These are phyloP conservation scores for Drosophila kohkoa DNA, from an alignment of 1,140 invertebrate species.

Conservation along the genomic window DNA sequence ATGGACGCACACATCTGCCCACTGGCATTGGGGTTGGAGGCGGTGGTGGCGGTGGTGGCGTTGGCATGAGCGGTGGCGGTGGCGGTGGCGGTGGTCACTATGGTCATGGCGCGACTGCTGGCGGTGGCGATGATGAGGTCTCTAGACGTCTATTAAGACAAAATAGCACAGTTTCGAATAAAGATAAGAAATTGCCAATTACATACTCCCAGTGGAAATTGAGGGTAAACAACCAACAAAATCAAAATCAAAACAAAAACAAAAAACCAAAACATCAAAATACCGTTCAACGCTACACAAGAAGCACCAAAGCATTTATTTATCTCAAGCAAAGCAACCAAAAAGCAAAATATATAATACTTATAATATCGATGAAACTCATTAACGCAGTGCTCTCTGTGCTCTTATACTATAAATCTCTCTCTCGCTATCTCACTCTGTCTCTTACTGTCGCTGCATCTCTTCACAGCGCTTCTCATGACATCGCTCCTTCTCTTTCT, in stretches of 20 bases:
- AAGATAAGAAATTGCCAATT: slow-evolving; percentile 85
- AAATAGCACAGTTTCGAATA: slow-evolving; percentile 83
- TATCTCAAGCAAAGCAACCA: slow-evolving; percentile 30
- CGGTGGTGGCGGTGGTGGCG: no score
- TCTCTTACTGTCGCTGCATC: slow-evolving; percentile 17
- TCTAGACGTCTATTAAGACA: slow-evolving; percentile 84
- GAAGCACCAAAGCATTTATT: slow-evolving; percentile 19
- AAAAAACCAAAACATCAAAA: slow-evolving; percentile 3
- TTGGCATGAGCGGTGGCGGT: not conserved
- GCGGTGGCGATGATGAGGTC: slow-evolving; percentile 79
- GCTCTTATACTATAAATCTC: slow-evolving; percentile 13
- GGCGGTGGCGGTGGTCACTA: not conserved
- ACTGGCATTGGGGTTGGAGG: slow-evolving; percentile 58
- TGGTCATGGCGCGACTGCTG: slow-evolving; percentile 14
- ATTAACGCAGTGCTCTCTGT: slow-evolving; percentile 11
- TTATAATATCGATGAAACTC: slow-evolving; percentile 22
- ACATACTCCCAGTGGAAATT: slow-evolving; percentile 85
- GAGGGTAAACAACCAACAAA: slow-evolving; percentile 77
- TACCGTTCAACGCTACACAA: slow-evolving; percentile 29
- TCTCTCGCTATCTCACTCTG: slow-evolving; percentile 22
- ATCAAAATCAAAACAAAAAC: slow-evolving; percentile 33
- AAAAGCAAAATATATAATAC: not conserved
- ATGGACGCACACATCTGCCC: slow-evolving; percentile 71
- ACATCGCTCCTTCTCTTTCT: not conserved
- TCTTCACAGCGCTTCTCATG: slow-evolving; percentile 9